Base-by-base conservation (phyloP, 1,140 invertebrate species). In the Ostrea edulis region DNA sequence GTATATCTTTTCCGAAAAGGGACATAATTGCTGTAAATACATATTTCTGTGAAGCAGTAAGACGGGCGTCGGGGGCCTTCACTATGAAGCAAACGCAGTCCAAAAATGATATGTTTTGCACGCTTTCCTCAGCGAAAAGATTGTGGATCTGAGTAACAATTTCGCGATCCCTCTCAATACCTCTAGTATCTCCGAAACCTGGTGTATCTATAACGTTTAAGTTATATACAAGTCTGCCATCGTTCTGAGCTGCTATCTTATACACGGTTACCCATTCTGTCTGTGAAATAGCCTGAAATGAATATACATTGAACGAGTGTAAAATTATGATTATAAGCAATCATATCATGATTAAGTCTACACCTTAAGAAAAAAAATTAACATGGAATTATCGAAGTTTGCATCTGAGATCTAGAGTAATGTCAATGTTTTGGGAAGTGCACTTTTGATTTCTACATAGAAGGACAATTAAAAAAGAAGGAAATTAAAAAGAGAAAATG, bases 1-100 rank as follows among this genome's bases (percentile, higher is more conserved):
- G 53, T 25, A 92, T 90, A 62, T 93, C 91, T 84, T 92, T 89
- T 22, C 92, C 92, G 84, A 93, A 93, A 9, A 92, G 51, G 5
- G 92, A 87, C n/a, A 92, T 35, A 29, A 93, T 89, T 11, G 87
- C 58, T 20, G 91, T 77, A 82, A 91, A 92, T 14, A 92, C 89
- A 87, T 93, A 93, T 53, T 44, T 86, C 82, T 91, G 90, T 29
- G 87, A 82, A 9, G 52, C 52, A 22, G 90, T 89, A 29, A 91
- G 58, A 52, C 90, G 71, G 9, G 90, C 87, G 54, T 87, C 77
- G 12, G 90, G 90, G 53, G 90, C 89, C 54, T 87, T 83, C 0
- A 86, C 85, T 44, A 91, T 51, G 44, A 91, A 89, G 54, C 89
- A 91, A 29, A 91, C 81, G 8, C 90, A 90, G 86, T 93, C 90